A percentile compares a stretch with the other conserved stretches of the same genome.
These are phyloP conservation scores for Trachelipus rathkii DNA, from an alignment of 1,140 invertebrate genomes.

Conservation along the genomic window DNA sequence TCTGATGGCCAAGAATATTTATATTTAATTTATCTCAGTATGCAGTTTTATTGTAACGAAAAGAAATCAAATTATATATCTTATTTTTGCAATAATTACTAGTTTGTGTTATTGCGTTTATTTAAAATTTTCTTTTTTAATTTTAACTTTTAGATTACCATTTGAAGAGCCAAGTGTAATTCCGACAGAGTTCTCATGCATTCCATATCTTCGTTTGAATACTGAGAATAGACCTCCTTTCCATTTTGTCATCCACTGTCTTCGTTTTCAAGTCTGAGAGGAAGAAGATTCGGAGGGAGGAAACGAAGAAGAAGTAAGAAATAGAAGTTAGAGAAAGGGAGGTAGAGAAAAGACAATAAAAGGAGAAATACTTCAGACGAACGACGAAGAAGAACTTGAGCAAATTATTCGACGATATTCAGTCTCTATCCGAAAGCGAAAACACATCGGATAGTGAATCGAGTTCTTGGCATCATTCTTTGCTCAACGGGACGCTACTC, in stretches of 20 bases:
- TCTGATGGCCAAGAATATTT: background rate
- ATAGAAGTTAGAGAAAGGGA: too few species aligned
- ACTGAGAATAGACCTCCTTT: background rate
- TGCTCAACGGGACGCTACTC: background rate
- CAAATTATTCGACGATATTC: background rate
- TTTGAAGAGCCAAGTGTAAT: background rate
- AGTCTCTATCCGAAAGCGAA: background rate
- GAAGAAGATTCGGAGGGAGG: background rate
- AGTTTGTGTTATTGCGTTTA: background rate
- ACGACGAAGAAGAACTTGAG: background rate
- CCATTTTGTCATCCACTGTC: background rate
- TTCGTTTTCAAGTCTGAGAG: background rate
- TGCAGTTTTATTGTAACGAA: background rate
- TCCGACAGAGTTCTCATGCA: background rate
- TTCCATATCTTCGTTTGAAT: background rate
- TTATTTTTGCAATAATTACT: background rate
- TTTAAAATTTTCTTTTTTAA: background rate
- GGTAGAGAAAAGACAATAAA: too few species aligned
- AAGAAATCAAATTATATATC: background rate
- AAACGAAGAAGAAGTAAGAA: background rate
- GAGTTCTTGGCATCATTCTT: background rate
- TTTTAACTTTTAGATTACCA: background rate
- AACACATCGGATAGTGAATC: background rate
- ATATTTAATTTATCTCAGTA: background rate
- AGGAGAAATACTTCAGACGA: background rate